Base-by-base conservation (phyloP, 37 sponge, comb jelly and placozoan species). In the Cladorhizidae sp. region DNA sequence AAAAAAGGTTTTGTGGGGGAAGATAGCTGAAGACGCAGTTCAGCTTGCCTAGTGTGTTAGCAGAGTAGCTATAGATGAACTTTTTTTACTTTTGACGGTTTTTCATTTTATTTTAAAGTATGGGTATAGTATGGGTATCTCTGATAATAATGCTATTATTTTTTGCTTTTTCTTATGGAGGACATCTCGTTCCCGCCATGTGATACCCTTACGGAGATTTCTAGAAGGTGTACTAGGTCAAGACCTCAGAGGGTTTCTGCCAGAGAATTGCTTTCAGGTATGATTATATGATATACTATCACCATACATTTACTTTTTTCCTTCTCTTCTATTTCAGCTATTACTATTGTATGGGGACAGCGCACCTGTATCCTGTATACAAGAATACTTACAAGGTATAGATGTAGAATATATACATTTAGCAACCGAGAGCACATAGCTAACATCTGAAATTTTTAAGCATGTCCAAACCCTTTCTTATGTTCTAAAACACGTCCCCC, bases 141-240 rank as follows among this genome's bases (percentile, higher is more conserved):
- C 31, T 49, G 5, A 45, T 20, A n/a, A 17, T 1, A 15, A 32
- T 6, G 42, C n/a, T n/a, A n/a, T n/a, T n/a, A n/a, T n/a, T n/a
- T n/a, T n/a, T n/a, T n/a, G 1, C n/a, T 36, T 57, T 17, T 57
- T 15, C 56, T 39, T 26, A 1, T 77, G 0, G 36, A 94, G 95
- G 95, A 91, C 86, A 33, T 65, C 78, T 28, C 81, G 84, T 1
- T 64, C 6, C 17, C 33, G 51, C 72, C 93, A 95, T 50, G 64
- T 89, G 43, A 43, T 95, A 18, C 93, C 90, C 23, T 22, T 92
- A 54, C 68, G 96, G 25, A 65, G 90, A 22, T 95, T 92, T 72
- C 37, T 95, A 50, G 96, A 95, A 71, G 64, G 58, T 25, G 65
- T 87, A 6, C 61, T 86, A 32, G 50, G 59, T 7, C 32, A 38